phyloP scores from a whole-genome alignment of 2,888 invertebrate species.

The Tipula vernalis region DNA sequence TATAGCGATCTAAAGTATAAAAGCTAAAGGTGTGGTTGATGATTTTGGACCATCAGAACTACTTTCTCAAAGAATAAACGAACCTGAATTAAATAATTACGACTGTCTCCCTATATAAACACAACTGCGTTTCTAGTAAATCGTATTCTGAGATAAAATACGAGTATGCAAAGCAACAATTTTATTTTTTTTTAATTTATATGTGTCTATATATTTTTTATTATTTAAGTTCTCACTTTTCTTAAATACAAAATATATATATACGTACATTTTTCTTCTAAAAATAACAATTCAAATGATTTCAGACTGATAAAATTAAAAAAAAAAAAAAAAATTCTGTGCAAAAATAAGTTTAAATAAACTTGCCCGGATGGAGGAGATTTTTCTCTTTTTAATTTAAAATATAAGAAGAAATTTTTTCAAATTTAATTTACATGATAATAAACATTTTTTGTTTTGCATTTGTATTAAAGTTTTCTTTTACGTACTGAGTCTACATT shows the following conservation, averaged over 20 bases:
- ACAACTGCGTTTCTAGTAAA: background rate
- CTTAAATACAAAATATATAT: background rate
- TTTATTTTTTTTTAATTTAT: background rate
- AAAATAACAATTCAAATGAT: background rate
- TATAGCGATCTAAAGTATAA: background rate
- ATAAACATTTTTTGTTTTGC: background rate
- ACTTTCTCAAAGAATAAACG: background rate
- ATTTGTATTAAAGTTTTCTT: background rate
- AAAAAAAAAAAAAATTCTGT: background rate
- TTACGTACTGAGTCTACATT: background rate
- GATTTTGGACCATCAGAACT: background rate
- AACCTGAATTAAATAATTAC: background rate
- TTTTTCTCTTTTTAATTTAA: background rate
- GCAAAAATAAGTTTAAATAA: background rate
- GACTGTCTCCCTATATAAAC: background rate
- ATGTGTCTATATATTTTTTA: background rate
- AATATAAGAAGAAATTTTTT: background rate
- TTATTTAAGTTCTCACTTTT: conserved; percentile 4
- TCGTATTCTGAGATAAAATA: background rate
- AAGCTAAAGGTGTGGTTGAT: background rate
- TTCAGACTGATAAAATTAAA: background rate
- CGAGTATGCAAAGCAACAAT: background rate
- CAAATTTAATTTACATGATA: background rate
- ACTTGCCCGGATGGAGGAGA: background rate
- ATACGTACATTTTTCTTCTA: background rate